These are phyloP conservation scores for Papilio polyxenes DNA, from an alignment of 1,140 invertebrate genomes.

Conservation along the genomic window DNA sequence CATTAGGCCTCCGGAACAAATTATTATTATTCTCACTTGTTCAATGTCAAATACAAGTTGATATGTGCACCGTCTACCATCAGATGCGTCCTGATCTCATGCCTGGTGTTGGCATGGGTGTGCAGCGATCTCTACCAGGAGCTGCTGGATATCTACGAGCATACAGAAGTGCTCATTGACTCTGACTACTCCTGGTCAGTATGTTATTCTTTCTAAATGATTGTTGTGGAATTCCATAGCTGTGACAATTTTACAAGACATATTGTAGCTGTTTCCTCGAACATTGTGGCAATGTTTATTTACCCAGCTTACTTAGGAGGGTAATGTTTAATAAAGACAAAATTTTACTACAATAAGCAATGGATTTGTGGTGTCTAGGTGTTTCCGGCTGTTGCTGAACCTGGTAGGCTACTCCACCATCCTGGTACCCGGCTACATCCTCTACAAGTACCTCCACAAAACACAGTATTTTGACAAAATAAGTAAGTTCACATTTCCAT, in stretches of 20 bases:
- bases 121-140: conserved; percentile 81
- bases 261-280: too few species aligned
- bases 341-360: too few species aligned
- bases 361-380: conserved; percentile 82
- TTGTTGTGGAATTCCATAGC: too few species aligned
- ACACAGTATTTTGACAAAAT: conserved; percentile 91
- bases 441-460: conserved; percentile 91
- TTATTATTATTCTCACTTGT: too few species aligned
- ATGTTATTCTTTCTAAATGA: conserved; percentile 6
- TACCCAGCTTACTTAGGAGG: too few species aligned
- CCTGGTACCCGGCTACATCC: conserved; percentile 91
- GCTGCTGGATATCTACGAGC: conserved; percentile 74
- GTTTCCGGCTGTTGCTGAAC: conserved; percentile 89
- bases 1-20: too few species aligned
- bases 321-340: too few species aligned
- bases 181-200: conserved; percentile 71
- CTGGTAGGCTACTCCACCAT: conserved; percentile 94
- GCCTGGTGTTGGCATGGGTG: conserved; percentile 79
- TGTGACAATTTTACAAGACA: too few species aligned
- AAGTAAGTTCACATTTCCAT: conserved; percentile 80
- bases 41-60: too few species aligned
- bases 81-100: conserved; percentile 79
- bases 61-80: not conserved
- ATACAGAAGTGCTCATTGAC: conserved; percentile 60
- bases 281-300: not conserved